These are phyloP conservation scores for Drosophila hamatofila DNA, from an alignment of 2,888 invertebrate genomes.

Conservation along the genomic window DNA sequence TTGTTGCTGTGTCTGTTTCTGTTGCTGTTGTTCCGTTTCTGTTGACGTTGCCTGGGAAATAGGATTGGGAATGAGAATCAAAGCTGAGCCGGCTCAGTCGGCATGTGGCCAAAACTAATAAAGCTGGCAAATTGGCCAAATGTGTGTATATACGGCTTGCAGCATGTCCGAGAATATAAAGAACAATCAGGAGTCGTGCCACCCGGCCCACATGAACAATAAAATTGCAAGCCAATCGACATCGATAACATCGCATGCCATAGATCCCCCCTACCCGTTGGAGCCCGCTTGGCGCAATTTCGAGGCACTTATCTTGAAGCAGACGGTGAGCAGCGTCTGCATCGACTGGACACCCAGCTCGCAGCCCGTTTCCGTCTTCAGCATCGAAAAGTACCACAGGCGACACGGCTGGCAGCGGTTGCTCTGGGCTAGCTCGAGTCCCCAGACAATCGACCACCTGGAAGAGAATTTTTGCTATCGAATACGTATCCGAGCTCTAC, in stretches of 20 bases:
- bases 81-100: constrained; percentile 62
- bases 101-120: constrained; percentile 71
- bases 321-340: constrained; percentile 77
- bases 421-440: constrained; percentile 78
- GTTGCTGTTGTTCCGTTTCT: constrained; percentile 17
- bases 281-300: constrained; percentile 61
- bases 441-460: constrained; percentile 70
- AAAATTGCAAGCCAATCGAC: constrained; percentile 41
- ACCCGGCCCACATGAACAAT: constrained; percentile 28
- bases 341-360: constrained; percentile 78
- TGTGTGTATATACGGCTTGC: constrained; percentile 62
- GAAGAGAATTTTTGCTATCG: constrained; percentile 84
- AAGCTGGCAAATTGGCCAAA: constrained; percentile 71
- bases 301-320: constrained; percentile 70
- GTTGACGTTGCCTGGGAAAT: constrained; percentile 53
- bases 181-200: constrained; percentile 52
- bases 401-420: constrained; percentile 80
- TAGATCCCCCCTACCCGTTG: neutral
- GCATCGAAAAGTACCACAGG: constrained; percentile 81
- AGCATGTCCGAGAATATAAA: constrained; percentile 62
- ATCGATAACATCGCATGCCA: constrained; percentile 3
- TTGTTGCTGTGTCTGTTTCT: constrained; percentile 15
- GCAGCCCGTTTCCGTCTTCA: constrained; percentile 76
- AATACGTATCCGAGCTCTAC: constrained; percentile 81
- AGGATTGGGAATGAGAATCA: constrained; percentile 62